phyloP scores from a whole-genome alignment of 2,797 vertebrate species.

The Catostomus latipinnis region DNA sequence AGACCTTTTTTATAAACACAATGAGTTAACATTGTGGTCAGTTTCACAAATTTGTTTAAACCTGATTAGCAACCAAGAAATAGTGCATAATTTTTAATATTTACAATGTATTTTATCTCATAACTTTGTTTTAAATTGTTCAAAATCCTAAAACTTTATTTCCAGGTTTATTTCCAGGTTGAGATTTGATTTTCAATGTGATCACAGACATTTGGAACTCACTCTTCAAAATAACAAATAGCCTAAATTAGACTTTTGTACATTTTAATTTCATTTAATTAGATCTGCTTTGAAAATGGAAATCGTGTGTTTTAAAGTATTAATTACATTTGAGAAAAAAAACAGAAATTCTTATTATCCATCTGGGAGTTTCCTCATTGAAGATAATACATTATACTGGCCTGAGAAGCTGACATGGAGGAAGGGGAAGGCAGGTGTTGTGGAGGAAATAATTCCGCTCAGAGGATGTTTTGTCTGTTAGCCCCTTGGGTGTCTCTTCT shows the following conservation, averaged over 20 bases:
- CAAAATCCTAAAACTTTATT: too few relatives aligned
- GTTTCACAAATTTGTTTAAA: too few relatives aligned
- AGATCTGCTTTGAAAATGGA: not conserved
- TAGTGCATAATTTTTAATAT: too few relatives aligned
- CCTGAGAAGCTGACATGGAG: constrained; percentile 55
- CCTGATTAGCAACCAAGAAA: too few relatives aligned
- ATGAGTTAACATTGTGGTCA: too few relatives aligned
- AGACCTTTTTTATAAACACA: too few relatives aligned
- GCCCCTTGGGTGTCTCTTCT: constrained; percentile 64
- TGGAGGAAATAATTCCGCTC: constrained; percentile 68
- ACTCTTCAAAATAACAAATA: not conserved
- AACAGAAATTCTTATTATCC: not conserved
- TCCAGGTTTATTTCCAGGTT: not conserved
- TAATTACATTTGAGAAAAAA: too few relatives aligned
- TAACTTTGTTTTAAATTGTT: too few relatives aligned
- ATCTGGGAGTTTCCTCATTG: constrained; percentile 29
- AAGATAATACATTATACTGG: constrained; percentile 26
- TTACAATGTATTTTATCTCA: too few relatives aligned
- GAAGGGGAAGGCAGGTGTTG: constrained; percentile 67
- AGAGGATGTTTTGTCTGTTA: constrained; percentile 72
- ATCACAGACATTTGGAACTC: too few relatives aligned
- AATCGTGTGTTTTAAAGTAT: not conserved
- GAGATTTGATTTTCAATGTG: not conserved
- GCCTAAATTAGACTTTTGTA: too few relatives aligned
- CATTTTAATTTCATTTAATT: not conserved